Evolutionary conservation across 2,888 invertebrate genomes (phyloP).

Genomic region (Nemotelus nigrinus): DNA sequence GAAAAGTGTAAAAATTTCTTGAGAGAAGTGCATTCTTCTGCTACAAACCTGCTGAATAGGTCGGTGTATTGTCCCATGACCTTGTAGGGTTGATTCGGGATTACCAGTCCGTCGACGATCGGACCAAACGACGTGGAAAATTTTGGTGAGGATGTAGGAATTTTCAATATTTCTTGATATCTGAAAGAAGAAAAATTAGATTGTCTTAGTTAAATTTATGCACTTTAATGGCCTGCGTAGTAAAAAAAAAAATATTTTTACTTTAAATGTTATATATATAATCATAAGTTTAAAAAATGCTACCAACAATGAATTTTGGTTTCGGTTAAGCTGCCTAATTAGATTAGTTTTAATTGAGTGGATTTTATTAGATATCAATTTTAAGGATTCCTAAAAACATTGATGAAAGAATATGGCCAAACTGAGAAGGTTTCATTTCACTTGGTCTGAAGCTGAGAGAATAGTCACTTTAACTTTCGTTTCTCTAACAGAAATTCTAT

Average conservation of each 20-base stretch:
- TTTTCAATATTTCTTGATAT: constrained; percentile 76
- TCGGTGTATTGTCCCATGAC: constrained; percentile 80
- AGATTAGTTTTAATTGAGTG: too few relatives aligned
- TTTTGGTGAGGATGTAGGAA: constrained; percentile 72
- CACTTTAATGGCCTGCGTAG: background rate
- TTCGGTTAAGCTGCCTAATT: too few relatives aligned
- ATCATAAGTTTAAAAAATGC: background rate
- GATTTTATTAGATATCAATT: too few relatives aligned
- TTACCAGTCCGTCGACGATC: constrained; percentile 84
- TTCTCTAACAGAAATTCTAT: too few relatives aligned
- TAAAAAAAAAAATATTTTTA: too few relatives aligned
- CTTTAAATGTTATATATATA: background rate
- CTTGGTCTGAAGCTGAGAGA: too few relatives aligned
- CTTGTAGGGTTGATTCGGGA: constrained; percentile 81
- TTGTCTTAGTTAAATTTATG: constrained; percentile 52
- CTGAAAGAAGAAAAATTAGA: constrained; percentile 61
- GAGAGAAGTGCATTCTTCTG: background rate
- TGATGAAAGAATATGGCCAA: too few relatives aligned
- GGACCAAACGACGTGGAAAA: constrained; percentile 91
- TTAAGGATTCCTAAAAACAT: too few relatives aligned
- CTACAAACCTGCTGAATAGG: constrained; percentile 75
- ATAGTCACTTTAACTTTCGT: too few relatives aligned
- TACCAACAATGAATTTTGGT: too few relatives aligned
- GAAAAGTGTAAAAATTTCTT: background rate
- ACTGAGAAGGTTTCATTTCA: too few relatives aligned